Evolutionary conservation across 2,113 vertebrate genomes (phyloP).

Genomic region (Trematomus loennbergii): DNA sequence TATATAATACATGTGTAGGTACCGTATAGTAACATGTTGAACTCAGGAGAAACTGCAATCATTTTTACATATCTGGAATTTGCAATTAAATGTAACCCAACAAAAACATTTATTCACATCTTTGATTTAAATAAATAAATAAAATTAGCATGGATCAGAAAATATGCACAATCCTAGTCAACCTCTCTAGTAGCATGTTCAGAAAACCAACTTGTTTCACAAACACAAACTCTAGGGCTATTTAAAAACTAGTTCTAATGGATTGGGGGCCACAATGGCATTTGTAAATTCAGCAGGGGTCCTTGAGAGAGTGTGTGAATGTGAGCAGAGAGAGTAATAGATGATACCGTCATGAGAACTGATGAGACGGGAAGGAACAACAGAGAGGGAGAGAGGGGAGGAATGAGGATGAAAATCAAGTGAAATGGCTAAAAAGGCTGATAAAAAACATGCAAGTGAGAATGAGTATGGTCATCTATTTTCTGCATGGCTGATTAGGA

Average conservation of each 20-base stretch:
- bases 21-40: background rate
- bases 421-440: background rate
- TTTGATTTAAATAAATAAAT: slow-evolving; percentile 30
- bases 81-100: slow-evolving; percentile 16
- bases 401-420: slow-evolving; percentile 25
- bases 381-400: background rate
- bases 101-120: slow-evolving; percentile 1
- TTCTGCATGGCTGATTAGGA: background rate
- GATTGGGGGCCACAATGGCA: slow-evolving; percentile 39
- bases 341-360: slow-evolving; percentile 35
- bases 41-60: slow-evolving; percentile 18
- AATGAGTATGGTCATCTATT: background rate
- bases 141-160: slow-evolving; percentile 1
- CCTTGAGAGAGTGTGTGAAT: slow-evolving; percentile 39
- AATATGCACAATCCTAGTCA: background rate
- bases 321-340: slow-evolving; percentile 37
- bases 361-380: slow-evolving; percentile 19
- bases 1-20: slow-evolving; percentile 1
- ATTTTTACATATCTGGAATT: slow-evolving; percentile 7
- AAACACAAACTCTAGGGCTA: slow-evolving; percentile 49
- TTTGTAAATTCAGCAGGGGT: slow-evolving; percentile 62
- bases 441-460: slow-evolving; percentile 8
- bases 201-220: background rate
- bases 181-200: background rate
- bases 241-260: slow-evolving; percentile 50